A percentile compares a stretch with the other conserved stretches of the same genome.
phyloP scores from a whole-genome alignment of 2,797 vertebrate genomes.

The Helarctos malayanus region DNA sequence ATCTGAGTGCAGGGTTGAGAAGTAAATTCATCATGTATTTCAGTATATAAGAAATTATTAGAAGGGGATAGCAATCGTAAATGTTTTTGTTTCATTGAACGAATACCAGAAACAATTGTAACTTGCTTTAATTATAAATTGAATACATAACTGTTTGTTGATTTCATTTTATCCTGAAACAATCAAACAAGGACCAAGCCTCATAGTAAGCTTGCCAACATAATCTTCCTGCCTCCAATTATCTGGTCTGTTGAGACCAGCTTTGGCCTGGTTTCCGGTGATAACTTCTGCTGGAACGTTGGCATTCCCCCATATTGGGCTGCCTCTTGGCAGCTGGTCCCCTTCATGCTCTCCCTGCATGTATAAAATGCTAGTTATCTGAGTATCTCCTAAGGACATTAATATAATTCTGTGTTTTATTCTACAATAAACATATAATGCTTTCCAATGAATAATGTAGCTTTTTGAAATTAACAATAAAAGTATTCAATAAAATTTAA shows the following conservation, averaged over 20 bases:
- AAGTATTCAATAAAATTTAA: neutral
- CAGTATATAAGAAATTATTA: neutral
- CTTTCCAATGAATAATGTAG: neutral
- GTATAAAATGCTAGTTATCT: neutral
- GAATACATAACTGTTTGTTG: neutral
- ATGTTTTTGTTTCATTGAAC: neutral
- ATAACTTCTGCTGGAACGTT: neutral
- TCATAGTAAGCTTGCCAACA: neutral
- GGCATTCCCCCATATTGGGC: neutral
- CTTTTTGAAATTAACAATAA: neutral
- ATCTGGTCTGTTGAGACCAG: neutral
- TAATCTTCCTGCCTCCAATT: neutral
- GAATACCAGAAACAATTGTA: slow-evolving; percentile 41
- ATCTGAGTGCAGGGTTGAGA: neutral
- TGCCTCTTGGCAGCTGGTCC: neutral
- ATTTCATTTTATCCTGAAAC: slow-evolving; percentile 52
- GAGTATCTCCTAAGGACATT: neutral
- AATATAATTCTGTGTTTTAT: neutral
- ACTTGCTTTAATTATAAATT: neutral
- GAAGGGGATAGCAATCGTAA: neutral
- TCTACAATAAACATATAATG: neutral
- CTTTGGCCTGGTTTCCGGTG: neutral
- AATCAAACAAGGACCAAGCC: neutral
- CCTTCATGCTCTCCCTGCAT: neutral
- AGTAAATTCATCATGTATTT: neutral